Evolutionary conservation across 2,113 vertebrate genomes (phyloP).

Genomic region (Burhinus oedicnemus): DNA sequence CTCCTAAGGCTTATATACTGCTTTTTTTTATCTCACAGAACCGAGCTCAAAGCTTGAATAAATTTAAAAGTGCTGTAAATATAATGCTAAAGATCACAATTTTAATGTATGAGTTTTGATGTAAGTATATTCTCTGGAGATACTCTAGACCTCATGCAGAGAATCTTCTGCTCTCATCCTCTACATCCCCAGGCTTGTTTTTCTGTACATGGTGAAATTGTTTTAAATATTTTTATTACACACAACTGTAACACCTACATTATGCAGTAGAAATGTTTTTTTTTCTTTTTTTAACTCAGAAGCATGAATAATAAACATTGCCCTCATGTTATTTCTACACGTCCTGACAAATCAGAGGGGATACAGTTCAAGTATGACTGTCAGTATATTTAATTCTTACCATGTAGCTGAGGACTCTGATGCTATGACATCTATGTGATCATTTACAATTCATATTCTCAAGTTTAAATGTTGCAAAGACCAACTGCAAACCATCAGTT

Average conservation of each 20-base stretch:
- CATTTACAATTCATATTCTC: neutral
- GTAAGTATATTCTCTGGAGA: neutral
- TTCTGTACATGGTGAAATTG: neutral
- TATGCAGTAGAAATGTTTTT: neutral
- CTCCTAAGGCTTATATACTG: neutral
- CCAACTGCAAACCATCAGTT: neutral
- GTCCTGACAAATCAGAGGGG: neutral
- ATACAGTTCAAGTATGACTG: neutral
- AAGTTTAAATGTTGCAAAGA: neutral
- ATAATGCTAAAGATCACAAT: neutral
- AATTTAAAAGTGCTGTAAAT: neutral
- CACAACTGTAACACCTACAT: fast-evolving
- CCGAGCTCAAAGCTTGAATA: neutral
- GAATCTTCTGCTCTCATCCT: neutral
- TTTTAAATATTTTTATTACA: neutral
- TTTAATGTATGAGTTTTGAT: neutral
- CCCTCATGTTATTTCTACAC: neutral
- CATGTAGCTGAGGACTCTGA: neutral
- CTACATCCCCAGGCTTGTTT: neutral
- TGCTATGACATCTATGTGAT: neutral
- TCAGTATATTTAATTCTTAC: neutral
- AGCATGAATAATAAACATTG: neutral
- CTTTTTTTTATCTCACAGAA: neutral
- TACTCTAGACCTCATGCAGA: neutral
- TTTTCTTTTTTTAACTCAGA: neutral